Conservation (phyloP, 2,888 invertebrate species). For the Atrina japonica region DNA sequence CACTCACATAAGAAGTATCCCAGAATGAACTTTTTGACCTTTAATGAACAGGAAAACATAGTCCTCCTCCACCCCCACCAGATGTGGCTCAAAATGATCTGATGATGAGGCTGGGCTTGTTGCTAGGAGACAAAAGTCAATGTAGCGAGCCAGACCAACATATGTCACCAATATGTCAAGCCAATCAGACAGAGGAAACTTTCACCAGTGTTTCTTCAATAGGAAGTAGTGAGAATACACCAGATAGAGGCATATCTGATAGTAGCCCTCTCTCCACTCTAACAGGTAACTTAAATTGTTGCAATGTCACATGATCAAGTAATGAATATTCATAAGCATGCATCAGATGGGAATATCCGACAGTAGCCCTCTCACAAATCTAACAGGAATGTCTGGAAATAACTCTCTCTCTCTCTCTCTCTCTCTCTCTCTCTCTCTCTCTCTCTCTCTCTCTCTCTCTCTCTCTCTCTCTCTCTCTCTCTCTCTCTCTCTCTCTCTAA, state of each 20-base stretch:
- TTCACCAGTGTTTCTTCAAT: conserved; percentile 83
- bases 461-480: too few species aligned
- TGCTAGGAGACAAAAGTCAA: conserved; percentile 86
- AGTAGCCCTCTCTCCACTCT: conserved; percentile 94
- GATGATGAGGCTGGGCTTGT: conserved; percentile 90
- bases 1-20: too few species aligned
- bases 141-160: conserved; percentile 39
- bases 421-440: too few species aligned
- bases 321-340: too few species aligned
- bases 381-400: conserved; percentile 84
- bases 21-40: too few species aligned
- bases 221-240: conserved; percentile 84
- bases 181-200: conserved; percentile 79
- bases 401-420: too few species aligned
- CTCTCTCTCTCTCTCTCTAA: too few species aligned
- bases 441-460: too few species aligned
- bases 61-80: conserved; percentile 78
- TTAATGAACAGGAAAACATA: conserved; percentile 58
- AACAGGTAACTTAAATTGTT: conserved; percentile 83
- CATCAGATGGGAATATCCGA: conserved; percentile 91
- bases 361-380: conserved; percentile 93
- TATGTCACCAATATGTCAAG: conserved; percentile 40
- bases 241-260: conserved; percentile 87
- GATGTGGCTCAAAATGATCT: conserved; percentile 87
- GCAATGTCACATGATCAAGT: too few species aligned